Evolutionary conservation across 2,888 invertebrate species (phyloP).

Genomic region (Aporophyla nigra): DNA sequence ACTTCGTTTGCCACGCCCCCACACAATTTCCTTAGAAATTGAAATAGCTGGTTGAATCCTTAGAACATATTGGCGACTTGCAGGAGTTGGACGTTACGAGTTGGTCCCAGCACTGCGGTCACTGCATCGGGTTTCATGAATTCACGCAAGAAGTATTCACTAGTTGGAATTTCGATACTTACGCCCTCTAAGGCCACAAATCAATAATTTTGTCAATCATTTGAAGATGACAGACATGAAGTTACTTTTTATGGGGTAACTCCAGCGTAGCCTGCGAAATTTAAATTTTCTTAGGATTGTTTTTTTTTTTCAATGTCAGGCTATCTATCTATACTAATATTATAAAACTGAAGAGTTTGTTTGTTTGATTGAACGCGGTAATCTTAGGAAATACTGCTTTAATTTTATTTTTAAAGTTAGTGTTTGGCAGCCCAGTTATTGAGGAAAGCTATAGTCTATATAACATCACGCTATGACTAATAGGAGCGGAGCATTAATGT

Average conservation of each 20-base stretch:
- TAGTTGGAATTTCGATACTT: constrained; percentile 6
- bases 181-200: not conserved
- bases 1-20: constrained; percentile 47
- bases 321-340: too few relatives aligned
- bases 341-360: too few relatives aligned
- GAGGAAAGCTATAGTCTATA: too few relatives aligned
- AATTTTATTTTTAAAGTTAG: too few relatives aligned
- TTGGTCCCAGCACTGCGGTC: constrained; percentile 15
- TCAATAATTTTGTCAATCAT: not conserved
- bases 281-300: too few relatives aligned
- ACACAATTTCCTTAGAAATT: constrained; percentile 68
- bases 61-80: constrained; percentile 52
- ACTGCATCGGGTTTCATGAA: not conserved
- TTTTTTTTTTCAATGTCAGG: too few relatives aligned
- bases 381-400: too few relatives aligned
- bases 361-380: too few relatives aligned
- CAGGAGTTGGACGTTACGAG: constrained; percentile 1
- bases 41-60: constrained; percentile 71
- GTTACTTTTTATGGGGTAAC: not conserved
- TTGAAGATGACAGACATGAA: not conserved
- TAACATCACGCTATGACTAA: too few relatives aligned
- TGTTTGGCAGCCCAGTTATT: too few relatives aligned
- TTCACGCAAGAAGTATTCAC: not conserved
- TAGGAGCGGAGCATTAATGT: too few relatives aligned
- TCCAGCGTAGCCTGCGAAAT: too few relatives aligned